A percentile compares a stretch with the other conserved stretches of the same genome.
Evolutionary conservation across 1,140 invertebrate genomes (phyloP).

Genomic region (Solenopsis fugax): DNA sequence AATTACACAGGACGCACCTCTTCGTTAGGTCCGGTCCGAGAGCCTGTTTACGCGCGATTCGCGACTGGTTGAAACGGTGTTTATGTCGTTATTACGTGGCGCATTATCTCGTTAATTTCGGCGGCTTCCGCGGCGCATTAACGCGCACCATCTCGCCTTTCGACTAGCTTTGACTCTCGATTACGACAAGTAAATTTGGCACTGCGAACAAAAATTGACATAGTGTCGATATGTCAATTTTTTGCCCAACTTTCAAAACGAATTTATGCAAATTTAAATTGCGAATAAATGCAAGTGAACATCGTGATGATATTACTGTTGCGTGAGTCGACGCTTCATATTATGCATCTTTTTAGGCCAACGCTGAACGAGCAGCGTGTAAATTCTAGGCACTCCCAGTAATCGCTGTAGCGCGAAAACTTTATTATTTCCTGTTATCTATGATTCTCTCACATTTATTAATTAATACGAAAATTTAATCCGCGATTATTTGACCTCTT

Average conservation of each 20-base stretch:
- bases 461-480: neutral
- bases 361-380: neutral
- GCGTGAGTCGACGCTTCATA: neutral
- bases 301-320: neutral
- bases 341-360: neutral
- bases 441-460: neutral
- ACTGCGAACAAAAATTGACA: neutral
- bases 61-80: slow-evolving; percentile 21
- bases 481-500: neutral
- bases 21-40: slow-evolving; percentile 29
- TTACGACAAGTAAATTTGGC: neutral
- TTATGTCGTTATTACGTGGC: slow-evolving; percentile 23
- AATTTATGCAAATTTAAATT: slow-evolving; percentile 14
- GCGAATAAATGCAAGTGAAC: neutral
- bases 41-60: slow-evolving; percentile 44
- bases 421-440: neutral
- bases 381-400: slow-evolving; percentile 17
- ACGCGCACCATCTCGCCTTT: neutral
- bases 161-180: neutral
- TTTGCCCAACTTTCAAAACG: neutral
- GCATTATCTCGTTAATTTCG: slow-evolving; percentile 33
- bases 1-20: slow-evolving; percentile 49
- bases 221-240: neutral
- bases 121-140: slow-evolving; percentile 7
- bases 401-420: neutral